Percentiles rank a stretch among this genome's conserved stretches.
Evolutionary conservation across 1,140 invertebrate species (phyloP).

Genomic region (Drosophila pseudoananassae): DNA sequence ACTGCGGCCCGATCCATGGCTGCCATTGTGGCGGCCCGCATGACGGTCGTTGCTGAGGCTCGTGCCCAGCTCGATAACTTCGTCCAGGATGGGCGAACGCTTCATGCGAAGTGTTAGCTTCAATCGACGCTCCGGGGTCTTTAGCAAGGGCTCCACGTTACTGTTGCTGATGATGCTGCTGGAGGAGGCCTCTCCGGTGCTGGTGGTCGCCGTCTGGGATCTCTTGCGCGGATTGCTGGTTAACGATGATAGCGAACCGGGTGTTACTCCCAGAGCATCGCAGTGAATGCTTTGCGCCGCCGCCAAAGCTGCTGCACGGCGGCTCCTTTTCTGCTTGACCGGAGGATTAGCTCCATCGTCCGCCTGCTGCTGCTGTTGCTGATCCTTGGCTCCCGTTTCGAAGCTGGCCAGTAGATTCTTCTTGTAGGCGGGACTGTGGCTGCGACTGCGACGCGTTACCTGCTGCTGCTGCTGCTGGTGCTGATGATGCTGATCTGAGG

Average conservation of each 20-base stretch:
- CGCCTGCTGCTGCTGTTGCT: conserved; percentile 9
- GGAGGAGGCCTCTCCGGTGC: not conserved
- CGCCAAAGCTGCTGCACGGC: conserved; percentile 57
- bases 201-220: conserved; percentile 1
- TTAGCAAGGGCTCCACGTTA: conserved; percentile 71
- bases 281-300: conserved; percentile 69
- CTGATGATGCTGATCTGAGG: conserved; percentile 47
- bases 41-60: conserved; percentile 86
- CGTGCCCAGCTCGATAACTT: conserved; percentile 92
- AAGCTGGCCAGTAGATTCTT: conserved; percentile 81
- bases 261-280: conserved; percentile 42
- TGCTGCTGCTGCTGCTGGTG: conserved; percentile 48
- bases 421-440: conserved; percentile 68
- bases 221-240: conserved; percentile 19
- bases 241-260: conserved; percentile 11
- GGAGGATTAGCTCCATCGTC: conserved; percentile 2
- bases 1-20: conserved; percentile 15
- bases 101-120: conserved; percentile 92
- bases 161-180: conserved; percentile 16
- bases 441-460: conserved; percentile 54
- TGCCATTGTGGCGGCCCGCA: conserved; percentile 41
- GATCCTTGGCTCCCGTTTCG: conserved; percentile 32
- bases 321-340: conserved; percentile 63
- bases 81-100: conserved; percentile 92
- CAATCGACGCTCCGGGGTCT: conserved; percentile 87